Conservation (phyloP, 2,113 vertebrate genomes). For the Entelurus aequoreus region DNA sequence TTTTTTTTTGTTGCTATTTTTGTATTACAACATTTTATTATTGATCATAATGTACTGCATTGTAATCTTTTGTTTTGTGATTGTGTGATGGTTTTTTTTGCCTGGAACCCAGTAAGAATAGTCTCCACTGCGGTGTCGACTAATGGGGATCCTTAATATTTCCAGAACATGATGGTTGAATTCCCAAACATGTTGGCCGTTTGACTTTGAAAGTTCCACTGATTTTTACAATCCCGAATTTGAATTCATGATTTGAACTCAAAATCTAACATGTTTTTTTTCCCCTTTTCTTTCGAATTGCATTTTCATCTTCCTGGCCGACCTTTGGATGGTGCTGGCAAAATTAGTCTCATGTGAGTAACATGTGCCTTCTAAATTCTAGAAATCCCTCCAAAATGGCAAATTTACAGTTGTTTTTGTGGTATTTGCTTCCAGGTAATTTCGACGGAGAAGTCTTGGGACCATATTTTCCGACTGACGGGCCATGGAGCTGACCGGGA, state of each 20-base stretch:
- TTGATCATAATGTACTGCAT: too few relatives aligned
- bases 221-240: not conserved
- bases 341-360: conserved; percentile 67
- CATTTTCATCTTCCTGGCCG: conserved; percentile 16
- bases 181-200: too few relatives aligned
- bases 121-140: too few relatives aligned
- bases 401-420: conserved; percentile 9
- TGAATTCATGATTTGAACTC: not conserved
- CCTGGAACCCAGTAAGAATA: too few relatives aligned
- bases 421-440: conserved; percentile 76
- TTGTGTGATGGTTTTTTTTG: too few relatives aligned
- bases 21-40: too few relatives aligned
- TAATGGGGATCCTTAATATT: not conserved
- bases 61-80: too few relatives aligned
- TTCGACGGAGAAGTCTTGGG: conserved; percentile 72
- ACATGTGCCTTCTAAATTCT: not conserved
- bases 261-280: conserved; percentile 23
- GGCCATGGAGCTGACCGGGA: conserved; percentile 90
- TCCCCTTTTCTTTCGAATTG: conserved; percentile 13
- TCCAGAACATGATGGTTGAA: not conserved
- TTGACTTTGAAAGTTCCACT: not conserved
- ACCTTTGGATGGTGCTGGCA: conserved; percentile 32
- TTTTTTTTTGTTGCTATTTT: too few relatives aligned
- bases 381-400: not conserved
- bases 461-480: conserved; percentile 84